phyloP scores from a whole-genome alignment of 2,797 vertebrate species.

The Hemitrygon akajei region DNA sequence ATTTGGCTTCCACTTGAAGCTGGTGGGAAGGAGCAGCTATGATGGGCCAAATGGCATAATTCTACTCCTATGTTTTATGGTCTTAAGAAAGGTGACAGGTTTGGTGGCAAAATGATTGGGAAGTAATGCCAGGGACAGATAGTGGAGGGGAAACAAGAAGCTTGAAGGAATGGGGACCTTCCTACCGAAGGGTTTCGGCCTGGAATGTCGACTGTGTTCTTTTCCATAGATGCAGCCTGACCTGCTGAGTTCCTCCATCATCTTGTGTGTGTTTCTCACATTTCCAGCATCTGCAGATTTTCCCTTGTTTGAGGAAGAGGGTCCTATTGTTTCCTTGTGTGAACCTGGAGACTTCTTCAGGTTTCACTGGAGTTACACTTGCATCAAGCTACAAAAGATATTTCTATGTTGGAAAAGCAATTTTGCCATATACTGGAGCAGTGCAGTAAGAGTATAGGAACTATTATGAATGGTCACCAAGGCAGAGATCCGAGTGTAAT shows the following conservation, averaged over 20 bases:
- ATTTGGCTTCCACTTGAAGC: not conserved
- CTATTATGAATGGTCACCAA: not conserved
- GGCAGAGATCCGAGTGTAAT: not conserved
- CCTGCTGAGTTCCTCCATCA: no score
- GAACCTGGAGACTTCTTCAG: not conserved
- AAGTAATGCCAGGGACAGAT: not conserved
- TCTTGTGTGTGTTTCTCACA: no score
- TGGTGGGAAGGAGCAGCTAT: not conserved
- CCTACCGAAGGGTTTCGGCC: no score
- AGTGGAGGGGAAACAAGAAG: not conserved
- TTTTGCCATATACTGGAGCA: not conserved
- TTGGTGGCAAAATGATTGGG: no score
- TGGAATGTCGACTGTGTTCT: no score
- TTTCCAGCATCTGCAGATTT: no score
- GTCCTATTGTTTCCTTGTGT: not conserved
- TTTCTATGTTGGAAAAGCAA: not conserved
- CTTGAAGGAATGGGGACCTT: not conserved
- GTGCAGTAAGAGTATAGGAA: not conserved
- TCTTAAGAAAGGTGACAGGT: not conserved
- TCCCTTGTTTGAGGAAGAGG: not conserved
- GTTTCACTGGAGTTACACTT: not conserved
- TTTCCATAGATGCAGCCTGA: no score
- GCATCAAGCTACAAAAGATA: not conserved
- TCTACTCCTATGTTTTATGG: no score
- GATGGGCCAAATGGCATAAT: no score